Conservation (phyloP, 2,797 vertebrate genomes). For the Brachymystax lenok region DNA sequence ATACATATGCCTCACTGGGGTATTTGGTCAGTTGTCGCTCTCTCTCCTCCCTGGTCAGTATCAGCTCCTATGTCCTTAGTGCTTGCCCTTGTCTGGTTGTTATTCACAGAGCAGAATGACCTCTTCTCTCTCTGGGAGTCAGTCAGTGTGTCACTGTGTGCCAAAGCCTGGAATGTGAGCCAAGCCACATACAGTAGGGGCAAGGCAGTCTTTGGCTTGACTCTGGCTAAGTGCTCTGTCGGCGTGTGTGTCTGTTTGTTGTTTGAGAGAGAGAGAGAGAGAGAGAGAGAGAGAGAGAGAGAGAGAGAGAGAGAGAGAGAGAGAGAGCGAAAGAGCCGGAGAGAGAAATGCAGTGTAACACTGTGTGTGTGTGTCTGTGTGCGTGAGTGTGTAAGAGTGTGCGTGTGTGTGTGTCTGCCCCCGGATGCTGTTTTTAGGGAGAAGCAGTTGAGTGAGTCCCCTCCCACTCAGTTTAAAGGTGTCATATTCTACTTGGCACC, state of each 20-base stretch:
- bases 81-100: background rate
- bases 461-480: background rate
- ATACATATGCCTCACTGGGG: background rate
- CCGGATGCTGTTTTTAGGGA: background rate
- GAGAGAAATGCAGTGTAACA: background rate
- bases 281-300: background rate
- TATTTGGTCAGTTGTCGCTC: background rate
- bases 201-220: background rate
- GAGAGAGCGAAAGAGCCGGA: background rate
- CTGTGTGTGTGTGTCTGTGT: background rate
- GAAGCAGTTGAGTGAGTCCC: background rate
- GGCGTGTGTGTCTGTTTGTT: slow-evolving; percentile 9
- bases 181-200: background rate
- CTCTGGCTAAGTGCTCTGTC: slow-evolving; percentile 23
- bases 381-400: background rate
- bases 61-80: background rate
- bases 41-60: background rate
- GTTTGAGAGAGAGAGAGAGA: background rate
- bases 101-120: background rate
- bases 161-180: slow-evolving; percentile 4
- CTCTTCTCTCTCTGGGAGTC: background rate
- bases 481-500: background rate
- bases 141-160: slow-evolving; percentile 7
- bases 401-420: background rate
- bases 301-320: background rate